phyloP scores from a whole-genome alignment of 1,140 invertebrate species.

The Drosophila jambulina region DNA sequence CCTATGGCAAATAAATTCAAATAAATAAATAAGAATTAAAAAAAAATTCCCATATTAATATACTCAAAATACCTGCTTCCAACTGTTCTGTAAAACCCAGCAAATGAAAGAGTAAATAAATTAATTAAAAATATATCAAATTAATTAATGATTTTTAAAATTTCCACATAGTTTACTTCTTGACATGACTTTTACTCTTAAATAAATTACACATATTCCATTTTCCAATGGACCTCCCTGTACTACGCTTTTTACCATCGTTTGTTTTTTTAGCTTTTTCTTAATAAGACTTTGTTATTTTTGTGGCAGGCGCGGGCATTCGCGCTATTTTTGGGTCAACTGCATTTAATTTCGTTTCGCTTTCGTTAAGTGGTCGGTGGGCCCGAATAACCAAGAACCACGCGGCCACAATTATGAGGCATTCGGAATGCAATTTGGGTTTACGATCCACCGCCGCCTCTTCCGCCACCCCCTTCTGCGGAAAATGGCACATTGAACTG shows the following conservation, averaged over 20 bases:
- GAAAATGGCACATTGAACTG: constrained; percentile 41
- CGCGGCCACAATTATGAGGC: constrained; percentile 54
- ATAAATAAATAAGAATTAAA: too few relatives aligned
- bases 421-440: constrained; percentile 73
- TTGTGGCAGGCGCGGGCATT: constrained; percentile 31
- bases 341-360: constrained; percentile 78
- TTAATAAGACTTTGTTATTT: constrained; percentile 27
- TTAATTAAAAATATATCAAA: too few relatives aligned
- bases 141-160: too few relatives aligned
- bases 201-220: background rate
- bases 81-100: too few relatives aligned
- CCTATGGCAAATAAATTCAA: too few relatives aligned
- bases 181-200: background rate
- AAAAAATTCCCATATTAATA: too few relatives aligned
- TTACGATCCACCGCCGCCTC: constrained; percentile 50
- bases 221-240: background rate
- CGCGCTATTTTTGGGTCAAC: constrained; percentile 74
- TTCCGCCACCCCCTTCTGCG: background rate
- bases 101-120: too few relatives aligned
- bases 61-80: too few relatives aligned
- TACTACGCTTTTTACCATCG: background rate
- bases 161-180: too few relatives aligned
- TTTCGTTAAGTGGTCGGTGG: constrained; percentile 64
- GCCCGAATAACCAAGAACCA: constrained; percentile 42
- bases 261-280: constrained; percentile 3